A percentile compares a stretch with the other conserved stretches of the same genome.
phyloP scores from a whole-genome alignment of 2,888 invertebrate genomes.

The Epiblema foenella region DNA sequence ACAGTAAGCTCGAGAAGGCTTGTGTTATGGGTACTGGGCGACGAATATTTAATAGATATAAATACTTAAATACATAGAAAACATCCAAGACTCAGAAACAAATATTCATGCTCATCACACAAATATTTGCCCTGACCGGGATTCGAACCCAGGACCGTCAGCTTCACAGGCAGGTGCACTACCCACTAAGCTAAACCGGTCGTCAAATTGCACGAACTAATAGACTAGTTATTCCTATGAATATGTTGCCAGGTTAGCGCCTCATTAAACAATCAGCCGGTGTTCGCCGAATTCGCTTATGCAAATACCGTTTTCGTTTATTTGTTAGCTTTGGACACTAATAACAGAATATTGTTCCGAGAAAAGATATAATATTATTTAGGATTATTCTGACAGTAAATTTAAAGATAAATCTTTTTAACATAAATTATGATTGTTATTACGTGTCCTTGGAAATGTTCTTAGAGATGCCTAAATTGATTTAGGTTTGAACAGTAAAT shows the following conservation, averaged over 20 bases:
- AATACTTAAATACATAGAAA: too few species aligned
- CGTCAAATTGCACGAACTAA: too few species aligned
- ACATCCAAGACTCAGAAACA: too few species aligned
- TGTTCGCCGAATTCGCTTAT: slow-evolving; percentile 68
- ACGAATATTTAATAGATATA: too few species aligned
- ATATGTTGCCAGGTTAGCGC: slow-evolving; percentile 58
- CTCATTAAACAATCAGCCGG: slow-evolving; percentile 66
- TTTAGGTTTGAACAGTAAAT: slow-evolving; percentile 21
- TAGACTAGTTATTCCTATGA: slow-evolving; percentile 57
- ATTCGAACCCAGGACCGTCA: too few species aligned
- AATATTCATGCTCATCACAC: too few species aligned
- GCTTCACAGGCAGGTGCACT: too few species aligned
- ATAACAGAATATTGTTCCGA: slow-evolving; percentile 64
- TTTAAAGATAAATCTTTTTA: slow-evolving; percentile 50
- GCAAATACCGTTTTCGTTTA: slow-evolving; percentile 62
- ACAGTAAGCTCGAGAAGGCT: too few species aligned
- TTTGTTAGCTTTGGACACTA: slow-evolving; percentile 60
- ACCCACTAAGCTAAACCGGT: too few species aligned
- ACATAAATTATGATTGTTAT: slow-evolving; percentile 43
- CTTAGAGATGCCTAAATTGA: slow-evolving; percentile 22
- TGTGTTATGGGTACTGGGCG: too few species aligned
- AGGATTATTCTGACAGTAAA: slow-evolving; percentile 54
- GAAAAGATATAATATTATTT: slow-evolving; percentile 50
- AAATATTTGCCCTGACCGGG: too few species aligned
- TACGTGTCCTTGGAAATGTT: slow-evolving; percentile 29